Evolutionary conservation across 1,140 invertebrate genomes (phyloP), one percentile per base, ranked within the genome.

Genomic region (Euwallacea similis): DNA sequence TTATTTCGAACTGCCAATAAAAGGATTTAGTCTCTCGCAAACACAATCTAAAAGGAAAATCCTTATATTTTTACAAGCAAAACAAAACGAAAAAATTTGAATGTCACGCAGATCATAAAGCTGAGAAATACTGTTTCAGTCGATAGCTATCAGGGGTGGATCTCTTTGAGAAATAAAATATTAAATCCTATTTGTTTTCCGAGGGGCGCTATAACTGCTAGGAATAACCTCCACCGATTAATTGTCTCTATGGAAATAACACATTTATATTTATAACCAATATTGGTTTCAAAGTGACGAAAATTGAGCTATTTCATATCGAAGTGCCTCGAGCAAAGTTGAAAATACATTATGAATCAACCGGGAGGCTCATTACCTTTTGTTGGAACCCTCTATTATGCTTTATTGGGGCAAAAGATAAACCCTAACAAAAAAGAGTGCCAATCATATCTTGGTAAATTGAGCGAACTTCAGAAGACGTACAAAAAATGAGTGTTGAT

Each of bases 301-400:
- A 50, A 50, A 50, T 50, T 13, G 46, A 50, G 9, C 46, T 13
- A 50, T 50, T 50, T 13, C 46, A 50, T 11, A 58, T 33, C 21
- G 21, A 33, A 33, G 21, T 33, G 21, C 21, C 21, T 33, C 21
- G 21, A 33, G 21, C 4, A 33, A 4, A 33, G 21, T 33, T 33
- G 8, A n/a, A 61, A 61, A 61, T 41, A 42, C 42, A 61, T 61
- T 61, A 43, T 61, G 59, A 61, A 61, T 61, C 59, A 43, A n/a
- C 59, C 11, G 33, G 11, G 33, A 43, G 16, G 11, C 59, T 61
- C 42, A 43, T 61, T 61, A 61, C 41, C 42, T 42, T 16, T 43
- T 42, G 59, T 61, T 21, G 16, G 7, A 11, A 15, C 54, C n/a
- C 16, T 21, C 11, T 56, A 56, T 61, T 61, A n/a, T 58, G 13